phyloP scores from a whole-genome alignment of 1,140 invertebrate species.

The Luehdorfia chinensis region DNA sequence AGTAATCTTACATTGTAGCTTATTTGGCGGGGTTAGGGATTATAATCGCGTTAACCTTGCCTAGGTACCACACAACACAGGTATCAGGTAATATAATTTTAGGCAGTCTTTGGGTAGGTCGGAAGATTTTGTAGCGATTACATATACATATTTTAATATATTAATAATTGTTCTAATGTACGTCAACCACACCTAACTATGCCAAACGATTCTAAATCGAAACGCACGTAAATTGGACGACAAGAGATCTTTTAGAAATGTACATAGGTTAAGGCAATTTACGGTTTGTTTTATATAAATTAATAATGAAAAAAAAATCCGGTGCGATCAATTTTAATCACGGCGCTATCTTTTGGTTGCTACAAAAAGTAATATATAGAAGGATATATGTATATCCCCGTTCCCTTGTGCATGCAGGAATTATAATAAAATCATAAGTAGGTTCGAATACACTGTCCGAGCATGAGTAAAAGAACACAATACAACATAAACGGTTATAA shows the following conservation, averaged over 20 bases:
- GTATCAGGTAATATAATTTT: slow-evolving; percentile 65
- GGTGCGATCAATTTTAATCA: too few relatives aligned
- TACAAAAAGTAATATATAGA: too few relatives aligned
- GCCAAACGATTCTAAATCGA: slow-evolving; percentile 38
- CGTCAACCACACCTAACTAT: slow-evolving; percentile 41
- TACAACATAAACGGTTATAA: too few relatives aligned
- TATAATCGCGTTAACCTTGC: slow-evolving; percentile 45
- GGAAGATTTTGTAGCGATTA: slow-evolving; percentile 74
- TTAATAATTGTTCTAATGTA: slow-evolving; percentile 52
- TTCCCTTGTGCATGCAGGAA: too few relatives aligned
- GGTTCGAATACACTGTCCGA: too few relatives aligned
- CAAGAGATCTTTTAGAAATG: slow-evolving; percentile 26
- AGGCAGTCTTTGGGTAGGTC: slow-evolving; percentile 78
- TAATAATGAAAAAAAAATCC: too few relatives aligned
- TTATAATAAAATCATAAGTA: too few relatives aligned
- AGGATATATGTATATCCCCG: too few relatives aligned
- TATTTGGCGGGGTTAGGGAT: slow-evolving; percentile 44
- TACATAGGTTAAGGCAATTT: slow-evolving; percentile 8
- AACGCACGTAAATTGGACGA: slow-evolving; percentile 25
- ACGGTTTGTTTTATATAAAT: background rate
- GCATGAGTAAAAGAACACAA: too few relatives aligned
- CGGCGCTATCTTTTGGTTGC: too few relatives aligned
- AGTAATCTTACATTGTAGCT: slow-evolving; percentile 51
- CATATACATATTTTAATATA: slow-evolving; percentile 35
- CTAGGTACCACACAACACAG: slow-evolving; percentile 61